Evolutionary conservation across 2,888 invertebrate genomes (phyloP), one percentile per base, ranked within the genome.

Genomic region (Spisula solida): DNA sequence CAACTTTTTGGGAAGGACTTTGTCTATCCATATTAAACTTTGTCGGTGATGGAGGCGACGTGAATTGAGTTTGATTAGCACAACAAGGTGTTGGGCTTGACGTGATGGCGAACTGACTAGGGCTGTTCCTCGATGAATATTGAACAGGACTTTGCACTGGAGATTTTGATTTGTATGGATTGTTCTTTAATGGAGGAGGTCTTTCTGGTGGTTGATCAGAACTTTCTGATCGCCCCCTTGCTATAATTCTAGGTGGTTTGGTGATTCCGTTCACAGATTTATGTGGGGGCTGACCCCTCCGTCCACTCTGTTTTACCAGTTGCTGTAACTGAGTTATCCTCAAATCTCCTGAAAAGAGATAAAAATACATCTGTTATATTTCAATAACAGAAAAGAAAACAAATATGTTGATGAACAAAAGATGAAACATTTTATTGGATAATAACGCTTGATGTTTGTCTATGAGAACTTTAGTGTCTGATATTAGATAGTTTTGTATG

Each of bases 1-100:
- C 90, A 31, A 91, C 90, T 88, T 83, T 90, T 87, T 89, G 89
- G 20, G 92, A 90, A 34, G 92, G 90, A 87, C 90, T 91, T 79
- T 88, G 88, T 85, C 85, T 79, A 29, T 82, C 82, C 60, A 87
- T 34, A 29, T 48, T 56, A 25, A 78, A 79, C 55, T 81, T 87
- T 87, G 83, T 90, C 20, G 92, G 89, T 70, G 87, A 85, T 29
- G 87, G 85, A 25, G 86, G n/a, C 18, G 83, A 31, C 25, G 48
- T 55, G 80, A 84, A 92, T 29, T 83, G 47, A 10, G 55, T 25
- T 41, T 90, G 90, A 83, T 89, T 89, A 31, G 75, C 25, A 80
- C 84, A 87, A 48, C 55, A 81, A 47, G 92, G 90, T 75, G 92
- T 92, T 14, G 90, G 92, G 89, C 92, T 92, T 16, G 90, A 87